These are phyloP conservation scores for Cricetomys ansorgei DNA, from an alignment of 2,113 vertebrate species.

Conservation along the genomic window DNA sequence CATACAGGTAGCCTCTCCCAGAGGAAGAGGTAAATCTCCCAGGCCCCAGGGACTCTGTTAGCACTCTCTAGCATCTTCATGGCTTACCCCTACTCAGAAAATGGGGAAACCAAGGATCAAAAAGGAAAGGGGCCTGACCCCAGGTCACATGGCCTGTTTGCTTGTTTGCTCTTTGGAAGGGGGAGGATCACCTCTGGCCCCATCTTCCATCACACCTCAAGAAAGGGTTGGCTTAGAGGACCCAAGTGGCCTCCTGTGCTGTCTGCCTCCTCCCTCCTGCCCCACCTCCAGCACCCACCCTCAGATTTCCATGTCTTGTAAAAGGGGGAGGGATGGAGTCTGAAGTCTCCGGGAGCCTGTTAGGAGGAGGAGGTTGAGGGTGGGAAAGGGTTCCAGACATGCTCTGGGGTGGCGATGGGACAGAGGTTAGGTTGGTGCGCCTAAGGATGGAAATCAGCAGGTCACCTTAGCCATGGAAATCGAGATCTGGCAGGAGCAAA, in stretches of 20 bases:
- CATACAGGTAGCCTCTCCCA: neutral
- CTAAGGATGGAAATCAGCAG: neutral
- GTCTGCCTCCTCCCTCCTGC: slow-evolving; percentile 78
- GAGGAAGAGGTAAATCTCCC: neutral
- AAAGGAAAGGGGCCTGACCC: neutral
- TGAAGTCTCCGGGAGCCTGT: slow-evolving; percentile 67
- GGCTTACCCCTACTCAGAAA: neutral
- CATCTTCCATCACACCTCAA: neutral
- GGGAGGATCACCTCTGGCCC: neutral
- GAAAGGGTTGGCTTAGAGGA: neutral
- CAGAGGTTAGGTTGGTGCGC: slow-evolving; percentile 57
- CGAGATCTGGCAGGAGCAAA: neutral
- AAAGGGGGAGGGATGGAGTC: slow-evolving; percentile 48
- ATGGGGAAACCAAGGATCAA: neutral
- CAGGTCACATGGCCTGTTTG: slow-evolving; percentile 15
- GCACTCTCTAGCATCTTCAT: neutral
- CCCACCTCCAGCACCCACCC: slow-evolving; percentile 33
- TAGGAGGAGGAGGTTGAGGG: neutral
- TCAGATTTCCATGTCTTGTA: slow-evolving; percentile 50
- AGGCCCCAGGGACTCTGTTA: neutral
- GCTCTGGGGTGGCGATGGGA: neutral
- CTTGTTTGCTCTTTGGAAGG: slow-evolving; percentile 39
- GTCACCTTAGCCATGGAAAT: slow-evolving; percentile 54
- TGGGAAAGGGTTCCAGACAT: slow-evolving; percentile 25
- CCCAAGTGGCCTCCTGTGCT: slow-evolving; percentile 74